Evolutionary conservation across 2,797 vertebrate species (phyloP).

Genomic region (Psittacula derbiana): DNA sequence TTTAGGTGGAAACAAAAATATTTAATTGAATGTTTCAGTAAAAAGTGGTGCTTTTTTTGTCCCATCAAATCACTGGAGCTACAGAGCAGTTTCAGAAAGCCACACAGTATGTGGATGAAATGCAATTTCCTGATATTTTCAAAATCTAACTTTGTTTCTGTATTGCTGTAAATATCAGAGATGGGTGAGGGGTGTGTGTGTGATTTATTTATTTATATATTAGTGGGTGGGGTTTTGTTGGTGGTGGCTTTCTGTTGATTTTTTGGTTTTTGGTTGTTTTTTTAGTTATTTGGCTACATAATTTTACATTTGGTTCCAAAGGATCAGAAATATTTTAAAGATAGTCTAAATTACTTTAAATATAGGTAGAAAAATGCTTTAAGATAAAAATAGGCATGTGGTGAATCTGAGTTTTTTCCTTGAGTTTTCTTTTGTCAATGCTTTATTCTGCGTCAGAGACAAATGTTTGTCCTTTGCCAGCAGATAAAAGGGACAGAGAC

Average conservation of each 20-base stretch:
- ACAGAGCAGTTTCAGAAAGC: not conserved
- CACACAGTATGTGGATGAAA: not conserved
- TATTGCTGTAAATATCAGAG: not conserved
- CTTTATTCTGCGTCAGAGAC: not conserved
- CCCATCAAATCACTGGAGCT: not conserved
- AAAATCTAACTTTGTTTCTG: not conserved
- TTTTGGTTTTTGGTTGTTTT: not conserved
- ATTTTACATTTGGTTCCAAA: not conserved
- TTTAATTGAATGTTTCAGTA: constrained; percentile 24
- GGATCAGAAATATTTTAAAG: not conserved
- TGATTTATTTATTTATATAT: not conserved
- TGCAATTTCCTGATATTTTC: not conserved
- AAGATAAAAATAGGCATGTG: not conserved
- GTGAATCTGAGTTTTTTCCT: not conserved
- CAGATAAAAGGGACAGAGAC: not conserved
- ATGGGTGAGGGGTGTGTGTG: not conserved
- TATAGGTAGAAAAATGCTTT: not conserved
- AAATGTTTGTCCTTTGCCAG: not conserved
- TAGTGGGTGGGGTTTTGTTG: not conserved
- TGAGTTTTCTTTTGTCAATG: not conserved
- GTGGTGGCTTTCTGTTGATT: not conserved
- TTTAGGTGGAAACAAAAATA: constrained; percentile 7
- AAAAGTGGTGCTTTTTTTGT: not conserved
- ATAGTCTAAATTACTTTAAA: not conserved
- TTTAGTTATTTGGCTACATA: not conserved